Evolutionary conservation across 2,888 invertebrate genomes (phyloP), one percentile per base, ranked within the genome.

Genomic region (Odiellus spinosus): DNA sequence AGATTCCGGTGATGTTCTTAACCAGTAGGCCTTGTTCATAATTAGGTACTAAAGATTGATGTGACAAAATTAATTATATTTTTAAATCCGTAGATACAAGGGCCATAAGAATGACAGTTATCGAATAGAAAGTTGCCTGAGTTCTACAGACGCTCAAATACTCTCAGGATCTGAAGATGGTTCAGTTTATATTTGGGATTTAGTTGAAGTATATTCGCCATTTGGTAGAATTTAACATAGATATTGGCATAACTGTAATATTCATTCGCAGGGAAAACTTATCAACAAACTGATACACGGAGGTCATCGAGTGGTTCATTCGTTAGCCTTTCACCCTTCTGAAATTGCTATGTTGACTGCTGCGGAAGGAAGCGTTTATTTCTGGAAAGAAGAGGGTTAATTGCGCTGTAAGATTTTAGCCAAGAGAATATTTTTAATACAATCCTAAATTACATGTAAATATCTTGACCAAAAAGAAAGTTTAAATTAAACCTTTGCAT

Each of bases 111-210:
- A 82, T 43, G 77, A 75, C 52, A 83, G 90, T 60, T 83, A 81
- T 64, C 80, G 81, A 59, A 73, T 95, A 39, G 93, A 95, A 66
- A 85, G 85, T 62, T 79, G 80, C 45, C 75, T 93, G 1, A 80
- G 85, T 64, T 72, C 76, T 46, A 81, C 77, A 53, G 95, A 96
- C 63, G 80, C 80, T 41, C 78, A 80, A 57, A 77, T 98, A 40
- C 69, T 95, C 38, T 84, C 86, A 17, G 96, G 96, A 0, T 91
- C 93, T 0, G 81, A 81, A 12, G 80, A 82, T 51, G 95, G 95
- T 0, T 73, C 75, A 56, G 69, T 90, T 5, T 84, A 81, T 70
- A 76, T 79, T 58, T 99, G 91, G 86, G 88, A 93, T 67, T 71
- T 98, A 39, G 76, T 93, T 3, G 80, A 80, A 53, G 69, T 67